These are phyloP conservation scores for Cichlasoma orientale DNA, from an alignment of 2,797 vertebrate species.

Conservation along the genomic window DNA sequence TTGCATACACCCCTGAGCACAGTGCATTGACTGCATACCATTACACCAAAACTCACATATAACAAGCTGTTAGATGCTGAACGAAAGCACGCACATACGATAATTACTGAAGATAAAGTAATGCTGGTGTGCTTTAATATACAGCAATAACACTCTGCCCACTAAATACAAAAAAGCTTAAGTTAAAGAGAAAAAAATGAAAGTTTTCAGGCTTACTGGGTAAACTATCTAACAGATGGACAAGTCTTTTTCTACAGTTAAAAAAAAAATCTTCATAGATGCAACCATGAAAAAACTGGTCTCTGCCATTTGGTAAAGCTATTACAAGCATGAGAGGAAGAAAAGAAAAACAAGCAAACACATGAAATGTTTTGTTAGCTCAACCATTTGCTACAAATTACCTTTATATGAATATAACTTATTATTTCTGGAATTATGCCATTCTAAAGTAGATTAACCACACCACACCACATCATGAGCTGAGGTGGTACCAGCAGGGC, in stretches of 20 bases:
- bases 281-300: not conserved
- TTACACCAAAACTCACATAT: not conserved
- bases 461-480: too few species aligned
- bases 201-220: not conserved
- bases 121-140: not conserved
- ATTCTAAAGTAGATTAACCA: not conserved
- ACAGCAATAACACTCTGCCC: not conserved
- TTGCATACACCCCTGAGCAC: not conserved
- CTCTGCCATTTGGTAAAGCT: not conserved
- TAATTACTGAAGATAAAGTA: slow-evolving; percentile 13
- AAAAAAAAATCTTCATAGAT: not conserved
- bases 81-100: slow-evolving; percentile 6
- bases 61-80: not conserved
- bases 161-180: not conserved
- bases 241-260: not conserved
- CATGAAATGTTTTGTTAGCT: not conserved
- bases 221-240: not conserved
- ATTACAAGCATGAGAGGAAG: not conserved
- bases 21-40: not conserved
- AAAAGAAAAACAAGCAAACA: not conserved
- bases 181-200: not conserved
- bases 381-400: not conserved
- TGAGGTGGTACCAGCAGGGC: too few species aligned
- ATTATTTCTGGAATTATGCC: not conserved
- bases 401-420: not conserved